Evolutionary conservation across 2,888 invertebrate genomes (phyloP).

Genomic region (Diarsia mendica): DNA sequence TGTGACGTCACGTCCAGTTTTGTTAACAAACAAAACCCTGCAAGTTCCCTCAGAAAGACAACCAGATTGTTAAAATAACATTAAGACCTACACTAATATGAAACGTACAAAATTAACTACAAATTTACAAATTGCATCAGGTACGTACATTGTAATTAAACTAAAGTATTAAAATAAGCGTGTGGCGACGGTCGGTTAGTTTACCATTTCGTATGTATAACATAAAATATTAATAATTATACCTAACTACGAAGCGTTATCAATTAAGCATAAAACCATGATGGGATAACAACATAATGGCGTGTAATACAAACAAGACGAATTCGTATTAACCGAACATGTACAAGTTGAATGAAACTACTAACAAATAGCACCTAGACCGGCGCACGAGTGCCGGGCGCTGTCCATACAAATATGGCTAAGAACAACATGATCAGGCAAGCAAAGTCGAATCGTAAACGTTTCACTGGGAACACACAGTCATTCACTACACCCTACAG

Average conservation of each 20-base stretch:
- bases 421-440: conserved; percentile 80
- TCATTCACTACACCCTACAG: conserved; percentile 71
- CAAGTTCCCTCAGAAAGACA: conserved; percentile 73
- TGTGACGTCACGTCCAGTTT: not conserved
- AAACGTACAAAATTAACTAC: conserved; percentile 82
- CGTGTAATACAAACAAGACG: conserved; percentile 51
- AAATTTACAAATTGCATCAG: conserved; percentile 82
- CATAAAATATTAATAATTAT: conserved; percentile 52
- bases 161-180: conserved; percentile 77
- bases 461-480: conserved; percentile 71
- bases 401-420: conserved; percentile 74
- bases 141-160: conserved; percentile 82
- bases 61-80: conserved; percentile 68
- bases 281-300: conserved; percentile 53
- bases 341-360: conserved; percentile 68
- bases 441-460: conserved; percentile 77
- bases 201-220: conserved; percentile 55
- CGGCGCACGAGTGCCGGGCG: conserved; percentile 71
- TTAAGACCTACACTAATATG: conserved; percentile 70
- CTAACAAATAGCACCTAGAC: conserved; percentile 86
- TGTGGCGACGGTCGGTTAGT: conserved; percentile 72
- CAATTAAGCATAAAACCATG: conserved; percentile 55
- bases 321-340: conserved; percentile 59
- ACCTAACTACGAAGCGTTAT: conserved; percentile 57
- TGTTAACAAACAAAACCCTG: not conserved